phyloP scores from a whole-genome alignment of 1,140 invertebrate genomes.

The Musca vetustissima region DNA sequence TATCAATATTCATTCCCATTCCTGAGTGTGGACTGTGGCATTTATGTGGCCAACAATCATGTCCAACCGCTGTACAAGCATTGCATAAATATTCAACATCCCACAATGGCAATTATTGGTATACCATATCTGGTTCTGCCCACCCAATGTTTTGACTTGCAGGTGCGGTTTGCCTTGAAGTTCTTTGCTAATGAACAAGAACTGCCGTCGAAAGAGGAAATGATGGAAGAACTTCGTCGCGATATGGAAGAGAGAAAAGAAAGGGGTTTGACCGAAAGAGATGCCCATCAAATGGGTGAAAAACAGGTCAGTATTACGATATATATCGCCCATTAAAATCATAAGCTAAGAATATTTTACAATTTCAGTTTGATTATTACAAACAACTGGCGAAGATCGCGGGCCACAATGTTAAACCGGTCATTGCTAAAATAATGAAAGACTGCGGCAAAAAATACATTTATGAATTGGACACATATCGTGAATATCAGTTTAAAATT shows the following conservation, averaged over 20 bases:
- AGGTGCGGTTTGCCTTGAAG: constrained; percentile 73
- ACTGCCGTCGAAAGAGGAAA: constrained; percentile 68
- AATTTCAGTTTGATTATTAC: constrained; percentile 68
- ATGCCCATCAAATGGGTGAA: constrained; percentile 77
- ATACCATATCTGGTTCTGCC: constrained; percentile 78
- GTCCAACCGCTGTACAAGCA: constrained; percentile 88
- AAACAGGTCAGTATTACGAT: constrained; percentile 59
- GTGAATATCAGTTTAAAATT: constrained; percentile 65
- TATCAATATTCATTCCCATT: constrained; percentile 84
- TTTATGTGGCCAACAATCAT: constrained; percentile 75
- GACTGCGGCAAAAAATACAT: constrained; percentile 67
- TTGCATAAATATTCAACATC: constrained; percentile 76
- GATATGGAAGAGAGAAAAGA: constrained; percentile 62
- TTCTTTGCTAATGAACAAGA: constrained; percentile 65
- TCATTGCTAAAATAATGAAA: constrained; percentile 70
- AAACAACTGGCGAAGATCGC: constrained; percentile 68
- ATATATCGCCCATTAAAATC: not conserved
- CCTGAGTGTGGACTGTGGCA: constrained; percentile 68
- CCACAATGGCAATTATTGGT: constrained; percentile 79
- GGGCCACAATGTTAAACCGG: constrained; percentile 62
- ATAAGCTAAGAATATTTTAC: not conserved
- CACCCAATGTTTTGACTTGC: constrained; percentile 83
- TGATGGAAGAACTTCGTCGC: constrained; percentile 66
- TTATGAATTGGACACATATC: constrained; percentile 65
- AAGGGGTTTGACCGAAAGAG: constrained; percentile 61